Conservation (phyloP, 2,113 vertebrate genomes). For the Aepyceros melampus region DNA sequence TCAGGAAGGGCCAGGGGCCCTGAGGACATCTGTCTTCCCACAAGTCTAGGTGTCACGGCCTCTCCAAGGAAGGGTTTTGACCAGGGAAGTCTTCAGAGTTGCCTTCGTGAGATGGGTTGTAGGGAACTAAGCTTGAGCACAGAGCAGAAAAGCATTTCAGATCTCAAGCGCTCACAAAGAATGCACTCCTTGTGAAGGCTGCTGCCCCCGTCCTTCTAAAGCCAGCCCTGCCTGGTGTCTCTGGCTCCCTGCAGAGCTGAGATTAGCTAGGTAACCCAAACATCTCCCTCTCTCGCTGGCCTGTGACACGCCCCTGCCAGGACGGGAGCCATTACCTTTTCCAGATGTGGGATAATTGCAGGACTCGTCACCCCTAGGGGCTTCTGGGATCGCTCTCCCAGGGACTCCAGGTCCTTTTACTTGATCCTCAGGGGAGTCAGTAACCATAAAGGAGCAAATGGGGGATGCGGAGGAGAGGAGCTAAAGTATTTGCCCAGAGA, state of each 20-base stretch:
- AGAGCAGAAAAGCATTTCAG: not conserved
- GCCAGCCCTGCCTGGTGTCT: not conserved
- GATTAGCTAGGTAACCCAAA: not conserved
- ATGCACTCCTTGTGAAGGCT: not conserved
- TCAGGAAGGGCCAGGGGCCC: not conserved
- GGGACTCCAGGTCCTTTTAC: not conserved
- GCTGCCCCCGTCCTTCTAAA: not conserved
- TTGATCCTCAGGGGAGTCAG: not conserved
- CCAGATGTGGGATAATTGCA: conserved; percentile 37
- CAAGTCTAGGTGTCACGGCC: too few relatives aligned
- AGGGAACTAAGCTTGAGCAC: not conserved
- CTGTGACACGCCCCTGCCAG: not conserved
- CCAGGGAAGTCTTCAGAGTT: not conserved
- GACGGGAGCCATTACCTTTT: conserved; percentile 37
- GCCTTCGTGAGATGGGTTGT: not conserved
- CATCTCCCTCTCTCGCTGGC: not conserved
- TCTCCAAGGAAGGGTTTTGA: not conserved
- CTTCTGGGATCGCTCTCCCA: not conserved
- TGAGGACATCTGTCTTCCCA: not conserved
- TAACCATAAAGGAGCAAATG: not conserved
- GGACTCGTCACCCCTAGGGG: not conserved
- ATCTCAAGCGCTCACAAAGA: rapidly evolving
- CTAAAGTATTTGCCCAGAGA: not conserved
- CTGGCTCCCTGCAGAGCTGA: not conserved
- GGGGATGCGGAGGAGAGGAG: not conserved